Evolutionary conservation across 2,888 invertebrate species (phyloP).

Genomic region (Melipona bicolor): DNA sequence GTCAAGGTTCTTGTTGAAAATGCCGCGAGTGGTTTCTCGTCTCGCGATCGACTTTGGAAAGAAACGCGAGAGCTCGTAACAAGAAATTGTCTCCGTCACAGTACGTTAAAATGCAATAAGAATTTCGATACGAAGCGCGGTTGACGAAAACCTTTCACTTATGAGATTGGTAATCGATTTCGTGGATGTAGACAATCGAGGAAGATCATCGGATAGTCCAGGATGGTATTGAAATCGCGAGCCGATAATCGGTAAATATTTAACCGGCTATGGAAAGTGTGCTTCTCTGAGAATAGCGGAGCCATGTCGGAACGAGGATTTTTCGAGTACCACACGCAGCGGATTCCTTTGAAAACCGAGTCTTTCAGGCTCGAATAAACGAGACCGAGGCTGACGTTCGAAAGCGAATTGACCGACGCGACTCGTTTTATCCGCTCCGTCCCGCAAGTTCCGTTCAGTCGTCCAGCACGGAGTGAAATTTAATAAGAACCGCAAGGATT

Average conservation of each 20-base stretch:
- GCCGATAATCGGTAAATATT: not conserved
- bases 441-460: not conserved
- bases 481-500: slow-evolving; percentile 62
- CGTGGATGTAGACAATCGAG: not conserved
- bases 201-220: not conserved
- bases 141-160: not conserved
- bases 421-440: slow-evolving; percentile 11
- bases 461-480: slow-evolving; percentile 45
- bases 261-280: not conserved
- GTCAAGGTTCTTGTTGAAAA: too few species aligned
- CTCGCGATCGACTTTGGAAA: not conserved
- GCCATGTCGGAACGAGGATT: not conserved
- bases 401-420: slow-evolving; percentile 11
- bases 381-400: slow-evolving; percentile 19
- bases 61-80: too few species aligned
- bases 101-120: not conserved
- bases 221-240: not conserved
- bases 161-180: not conserved
- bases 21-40: not conserved
- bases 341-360: not conserved
- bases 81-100: not conserved
- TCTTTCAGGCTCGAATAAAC: not conserved
- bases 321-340: not conserved
- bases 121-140: not conserved
- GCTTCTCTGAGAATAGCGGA: too few species aligned